Evolutionary conservation across 2,888 invertebrate genomes (phyloP).

Genomic region (Lamproptera curius): DNA sequence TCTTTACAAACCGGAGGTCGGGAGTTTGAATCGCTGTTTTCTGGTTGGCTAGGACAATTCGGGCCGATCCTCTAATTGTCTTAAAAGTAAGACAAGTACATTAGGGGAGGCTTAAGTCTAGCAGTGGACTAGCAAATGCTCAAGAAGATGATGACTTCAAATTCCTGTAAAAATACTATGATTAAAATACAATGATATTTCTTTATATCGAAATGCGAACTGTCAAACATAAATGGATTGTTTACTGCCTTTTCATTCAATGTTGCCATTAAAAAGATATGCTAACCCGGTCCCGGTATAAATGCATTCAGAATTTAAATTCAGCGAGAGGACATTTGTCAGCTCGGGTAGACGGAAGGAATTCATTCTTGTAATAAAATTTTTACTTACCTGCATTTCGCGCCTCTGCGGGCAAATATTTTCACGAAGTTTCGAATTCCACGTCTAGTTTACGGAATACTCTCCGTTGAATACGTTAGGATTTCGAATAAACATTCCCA

Average conservation of each 20-base stretch:
- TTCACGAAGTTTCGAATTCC: conserved; percentile 18
- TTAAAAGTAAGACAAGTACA: too few relatives aligned
- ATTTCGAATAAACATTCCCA: conserved; percentile 13
- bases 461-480: conserved; percentile 3
- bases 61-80: too few relatives aligned
- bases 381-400: conserved; percentile 22
- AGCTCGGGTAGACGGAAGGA: conserved; percentile 22
- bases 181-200: too few relatives aligned
- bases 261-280: conserved; percentile 19
- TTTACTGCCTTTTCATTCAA: conserved; percentile 15
- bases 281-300: conserved; percentile 19
- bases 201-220: too few relatives aligned
- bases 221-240: conserved; percentile 11
- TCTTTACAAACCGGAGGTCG: too few relatives aligned
- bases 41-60: too few relatives aligned
- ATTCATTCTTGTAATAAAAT: conserved; percentile 22
- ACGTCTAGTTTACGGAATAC: conserved; percentile 10
- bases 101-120: too few relatives aligned
- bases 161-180: too few relatives aligned
- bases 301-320: conserved; percentile 23
- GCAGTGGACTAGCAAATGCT: too few relatives aligned
- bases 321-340: conserved; percentile 21
- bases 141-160: too few relatives aligned
- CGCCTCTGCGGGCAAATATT: conserved; percentile 17
- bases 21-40: too few relatives aligned